Evolutionary conservation across 2,797 vertebrate genomes (phyloP), one percentile per base, ranked within the genome.

Genomic region (Anguilla pacifica): DNA sequence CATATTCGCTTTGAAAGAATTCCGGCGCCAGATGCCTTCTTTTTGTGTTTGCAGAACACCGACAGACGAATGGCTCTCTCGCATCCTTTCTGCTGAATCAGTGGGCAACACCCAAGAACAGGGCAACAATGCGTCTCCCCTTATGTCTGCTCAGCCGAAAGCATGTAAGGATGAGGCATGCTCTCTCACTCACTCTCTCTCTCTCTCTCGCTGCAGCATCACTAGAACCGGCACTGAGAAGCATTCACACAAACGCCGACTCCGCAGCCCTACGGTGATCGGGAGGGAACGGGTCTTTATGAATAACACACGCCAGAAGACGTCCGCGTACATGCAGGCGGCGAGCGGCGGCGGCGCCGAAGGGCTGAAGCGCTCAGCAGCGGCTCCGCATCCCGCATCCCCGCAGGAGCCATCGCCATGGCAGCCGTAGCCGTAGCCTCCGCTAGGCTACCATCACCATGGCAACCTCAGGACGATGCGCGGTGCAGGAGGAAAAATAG

Each of bases 371-470:
- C 55, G 84, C 84, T 88, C 86, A 55, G 53, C 39, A 81, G 79
- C 83, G 57, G 6, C 51, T 61, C 83, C 22, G 39, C 39, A 43
- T 43, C 39, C 39, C 39, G 39, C 67, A 51, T 85, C 84, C 70
- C 53, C 53, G 82, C 51, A 81, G 77, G 59, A 70, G 49, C 64
- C 10, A 84, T 70, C 82, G 88, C 89, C 86, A 89, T 77, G 88
- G 87, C 89, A 89, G 84, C 89, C 79, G 85, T 53, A 89, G 84
- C 89, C 79, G 85, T 53, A 94, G 94, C 94, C 93, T 92, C 93
- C 95, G 94, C 95, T 94, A 91, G 91, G 95, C 94, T 92, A 90
- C 90, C 89, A 94, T 96, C 94, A 91, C 95, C 94, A 96, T 96
- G 94, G 95, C 94, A 96, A 96, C 96, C 89, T 87, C 83, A 90